Conservation (phyloP, 2,113 vertebrate genomes). For the Piliocolobus tephrosceles region DNA sequence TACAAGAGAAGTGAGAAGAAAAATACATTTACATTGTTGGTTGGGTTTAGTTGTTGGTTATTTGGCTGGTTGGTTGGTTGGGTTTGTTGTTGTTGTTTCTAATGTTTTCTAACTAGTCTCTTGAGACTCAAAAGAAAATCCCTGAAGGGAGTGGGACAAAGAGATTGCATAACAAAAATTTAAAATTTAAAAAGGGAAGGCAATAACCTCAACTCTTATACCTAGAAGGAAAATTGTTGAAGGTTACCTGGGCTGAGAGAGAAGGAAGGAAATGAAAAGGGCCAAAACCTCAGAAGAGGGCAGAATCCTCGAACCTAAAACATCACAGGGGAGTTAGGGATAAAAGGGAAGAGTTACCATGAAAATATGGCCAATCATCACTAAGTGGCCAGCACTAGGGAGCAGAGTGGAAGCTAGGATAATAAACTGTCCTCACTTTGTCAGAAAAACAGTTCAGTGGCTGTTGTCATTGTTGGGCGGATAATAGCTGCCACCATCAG, state of each 20-base stretch:
- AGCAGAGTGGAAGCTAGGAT: neutral
- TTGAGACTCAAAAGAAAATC: conserved; percentile 36
- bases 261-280: neutral
- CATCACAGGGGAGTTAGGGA: neutral
- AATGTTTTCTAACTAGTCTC: neutral
- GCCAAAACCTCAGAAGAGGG: neutral
- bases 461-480: neutral
- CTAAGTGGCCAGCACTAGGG: neutral
- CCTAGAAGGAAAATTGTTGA: neutral
- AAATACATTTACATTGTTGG: neutral
- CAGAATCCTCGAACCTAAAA: neutral
- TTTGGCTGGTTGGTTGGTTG: neutral
- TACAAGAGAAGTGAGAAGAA: neutral
- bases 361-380: neutral
- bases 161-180: neutral
- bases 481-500: neutral
- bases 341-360: neutral
- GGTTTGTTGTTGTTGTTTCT: neutral
- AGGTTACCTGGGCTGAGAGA: neutral
- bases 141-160: neutral
- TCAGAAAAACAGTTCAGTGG: neutral
- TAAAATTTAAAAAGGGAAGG: neutral
- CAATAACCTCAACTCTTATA: neutral
- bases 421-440: neutral
- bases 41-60: neutral